Evolutionary conservation across 2,113 vertebrate genomes (phyloP), one percentile per base, ranked within the genome.

Genomic region (Megaceryle torquata): DNA sequence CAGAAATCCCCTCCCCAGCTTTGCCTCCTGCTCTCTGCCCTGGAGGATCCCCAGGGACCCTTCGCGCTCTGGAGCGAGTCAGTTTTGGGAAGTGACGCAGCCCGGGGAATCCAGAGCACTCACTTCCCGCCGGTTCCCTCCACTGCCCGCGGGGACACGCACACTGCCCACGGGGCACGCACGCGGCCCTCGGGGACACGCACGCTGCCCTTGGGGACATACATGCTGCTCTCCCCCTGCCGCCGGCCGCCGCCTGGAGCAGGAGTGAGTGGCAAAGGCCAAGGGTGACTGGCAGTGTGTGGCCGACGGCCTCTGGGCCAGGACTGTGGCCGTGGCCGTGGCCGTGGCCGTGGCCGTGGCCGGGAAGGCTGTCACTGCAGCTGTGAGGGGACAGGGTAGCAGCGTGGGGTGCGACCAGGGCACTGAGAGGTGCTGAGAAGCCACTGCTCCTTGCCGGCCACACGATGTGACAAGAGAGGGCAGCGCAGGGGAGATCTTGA

Each of bases 341-440:
- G 10, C 51, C 24, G 25, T 3, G 71, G 7, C n/a, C 6, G 61
- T 3, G 65, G 7, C 31, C 6, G 7, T 5, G 37, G 10, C 51
- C 24, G 25, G 24, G 22, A 51, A 8, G 2, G 46, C 41, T 15
- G 29, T 50, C 48, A 50, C 48, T 53, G 51, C 51, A 8, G 25
- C 51, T 26, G 51, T 28, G 15, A 12, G 10, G 13, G 26, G 9
- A 46, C 25, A 0, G 63, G 33, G 10, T 0, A 1, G 53, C 41
- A 5, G n/a, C 4, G 5, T 3, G 4, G 1, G 0, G 2, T 13
- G 26, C 8, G 43, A 26, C 19, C 0, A 2, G 24, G 15, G 7
- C 29, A 18, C 37, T 2, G 20, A 11, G 31, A 25, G 68, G 24
- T 11, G 41, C 41, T 15, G 69, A 53, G 72, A 26, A 72, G 14